Base-by-base conservation (phyloP, 2,113 vertebrate species). In the Pseudopipra pipra region DNA sequence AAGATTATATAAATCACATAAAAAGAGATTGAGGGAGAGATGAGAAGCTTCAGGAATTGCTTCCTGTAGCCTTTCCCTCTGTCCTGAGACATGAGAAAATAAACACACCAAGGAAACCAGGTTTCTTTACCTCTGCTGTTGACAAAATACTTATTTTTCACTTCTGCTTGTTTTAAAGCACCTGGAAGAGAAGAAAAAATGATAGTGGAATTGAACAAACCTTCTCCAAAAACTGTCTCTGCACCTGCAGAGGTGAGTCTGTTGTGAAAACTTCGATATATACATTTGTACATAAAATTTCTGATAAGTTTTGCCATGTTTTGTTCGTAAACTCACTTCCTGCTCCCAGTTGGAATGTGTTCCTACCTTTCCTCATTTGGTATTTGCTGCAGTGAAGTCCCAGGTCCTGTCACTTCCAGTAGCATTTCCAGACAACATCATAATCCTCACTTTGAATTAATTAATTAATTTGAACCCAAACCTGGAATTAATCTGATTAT, bases 171-270 rank as follows among this genome's bases (percentile, higher is more conserved):
- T 74, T 75, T 94, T 78, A 88, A 92, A 96, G 91, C 67, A 91
- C 97, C 97, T 93, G 79, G 90, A 90, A 98, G 87, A 75, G 98
- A 98, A 86, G 98, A 98, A 43, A 98, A 97, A 87, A 97, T 89
- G 72, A 25, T 93, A 1, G 86, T 96, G 72, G 97, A 98, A 76
- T 58, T 90, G 86, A 97, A 23, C 85, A 97, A 92, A 24, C n/a
- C 95, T 76, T 91, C 54, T 92, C 81, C 88, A 72, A 96, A 65
- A 95, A 54, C 67, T 47, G 28, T 20, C 25, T 44, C 59, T 67
- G 33, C 44, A 16, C 14, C 94, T 87, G 77, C 76, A 62, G 96
- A 98, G 97, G 98, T 98, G 55, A 96, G 97, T 72, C 58, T 46
- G 66, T 71, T 27, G 33, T 52, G 16, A 44, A 75, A 22, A 61